These are phyloP conservation scores for Dissostichus mawsoni DNA, from an alignment of 2,113 vertebrate genomes.

Conservation along the genomic window DNA sequence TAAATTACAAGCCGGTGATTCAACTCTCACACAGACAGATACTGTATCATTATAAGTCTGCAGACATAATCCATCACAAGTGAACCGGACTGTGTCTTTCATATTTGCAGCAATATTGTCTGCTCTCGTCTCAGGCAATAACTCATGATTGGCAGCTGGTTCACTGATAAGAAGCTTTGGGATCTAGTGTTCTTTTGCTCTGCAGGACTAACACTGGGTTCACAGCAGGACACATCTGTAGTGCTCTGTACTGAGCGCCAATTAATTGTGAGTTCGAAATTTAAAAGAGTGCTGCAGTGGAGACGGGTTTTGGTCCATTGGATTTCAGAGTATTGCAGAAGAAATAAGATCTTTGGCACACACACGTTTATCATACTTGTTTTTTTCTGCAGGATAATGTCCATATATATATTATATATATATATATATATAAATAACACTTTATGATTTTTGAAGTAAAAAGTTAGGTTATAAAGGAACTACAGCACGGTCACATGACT, in stretches of 20 bases:
- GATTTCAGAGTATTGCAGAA: too few species aligned
- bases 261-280: too few species aligned
- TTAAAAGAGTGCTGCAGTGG: too few species aligned
- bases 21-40: not conserved
- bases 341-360: too few species aligned
- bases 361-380: too few species aligned
- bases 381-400: too few species aligned
- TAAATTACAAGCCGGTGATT: conserved; percentile 6
- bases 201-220: conserved; percentile 6
- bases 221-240: conserved; percentile 12
- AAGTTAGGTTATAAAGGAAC: too few species aligned
- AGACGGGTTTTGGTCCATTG: too few species aligned
- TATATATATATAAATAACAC: too few species aligned
- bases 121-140: conserved; percentile 10
- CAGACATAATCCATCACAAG: conserved; percentile 21
- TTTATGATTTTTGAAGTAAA: too few species aligned
- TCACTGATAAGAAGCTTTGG: conserved; percentile 40
- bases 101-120: conserved; percentile 21
- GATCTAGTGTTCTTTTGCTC: conserved; percentile 16
- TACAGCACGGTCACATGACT: too few species aligned
- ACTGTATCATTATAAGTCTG: not conserved
- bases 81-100: conserved; percentile 19
- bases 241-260: not conserved
- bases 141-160: conserved; percentile 27
- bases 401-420: too few species aligned